Evolutionary conservation across 2,888 invertebrate genomes (phyloP), one percentile per base, ranked within the genome.

Genomic region (Dione juno): DNA sequence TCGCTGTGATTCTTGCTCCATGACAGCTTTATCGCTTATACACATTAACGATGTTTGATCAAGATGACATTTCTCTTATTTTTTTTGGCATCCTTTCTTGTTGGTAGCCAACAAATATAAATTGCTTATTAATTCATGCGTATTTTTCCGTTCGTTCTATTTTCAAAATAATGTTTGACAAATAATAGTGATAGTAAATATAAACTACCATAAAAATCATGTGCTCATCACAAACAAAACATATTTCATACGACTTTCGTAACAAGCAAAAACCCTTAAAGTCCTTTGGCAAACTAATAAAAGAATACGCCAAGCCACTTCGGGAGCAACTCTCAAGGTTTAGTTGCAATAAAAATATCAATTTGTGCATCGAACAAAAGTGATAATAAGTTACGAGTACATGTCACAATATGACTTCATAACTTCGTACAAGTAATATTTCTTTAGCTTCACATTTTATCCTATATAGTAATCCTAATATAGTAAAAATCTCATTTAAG

Each of bases 21-120:
- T n/a, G 59, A 52, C 43, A 63, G 35, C 45, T 63, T 37, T 63
- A 63, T 63, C 16, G 16, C 65, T 53, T 71, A 52, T 64, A 67
- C 19, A 68, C 53, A 53, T 71, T 64, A 66, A 54, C 71, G 64
- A 68, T 66, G 68, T 71, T 71, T 71, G 71, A 71, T 71, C 71
- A 59, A 16, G 28, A 48, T 65, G 59, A 68, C 68, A 63, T 63
- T 53, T 54, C 14, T 63, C 21, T 14, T 48, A 67, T 54, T 40
- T 37, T 35, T 67, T 66, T 59, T 68, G 67, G 40, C 52, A 53
- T 41, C n/a, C 8, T 35, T 53, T 53, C 50, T 35, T 50, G 21
- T 41, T 67, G 5, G 19, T 37, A 40, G 10, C 11, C 11, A 57
- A n/a, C 43, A 48, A 57, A 66, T 43, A 58, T 19, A 35, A 48